A percentile compares a stretch with the other conserved stretches of the same genome.
Evolutionary conservation across 2,888 invertebrate genomes (phyloP).

Genomic region (Orthonevra nobilis): DNA sequence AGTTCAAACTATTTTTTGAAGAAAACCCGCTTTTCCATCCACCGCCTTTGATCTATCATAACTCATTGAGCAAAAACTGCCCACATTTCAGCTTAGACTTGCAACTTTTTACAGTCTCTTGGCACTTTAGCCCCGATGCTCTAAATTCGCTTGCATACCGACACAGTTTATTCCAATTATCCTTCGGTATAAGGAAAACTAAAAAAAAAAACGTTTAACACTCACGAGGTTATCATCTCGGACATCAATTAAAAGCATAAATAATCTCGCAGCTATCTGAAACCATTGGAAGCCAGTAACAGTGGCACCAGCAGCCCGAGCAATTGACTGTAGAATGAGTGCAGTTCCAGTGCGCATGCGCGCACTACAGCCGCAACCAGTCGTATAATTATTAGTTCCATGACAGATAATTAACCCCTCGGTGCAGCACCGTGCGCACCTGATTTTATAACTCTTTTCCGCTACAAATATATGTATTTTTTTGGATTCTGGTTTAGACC

Average conservation of each 20-base stretch:
- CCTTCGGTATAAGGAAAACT: conserved; percentile 16
- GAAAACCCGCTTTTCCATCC: neutral
- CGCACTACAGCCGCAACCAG: conserved; percentile 45
- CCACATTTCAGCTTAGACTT: conserved; percentile 30
- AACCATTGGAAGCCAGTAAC: conserved; percentile 23
- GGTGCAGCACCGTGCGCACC: conserved; percentile 42
- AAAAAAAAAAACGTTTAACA: conserved; percentile 54
- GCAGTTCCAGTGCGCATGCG: conserved; percentile 65
- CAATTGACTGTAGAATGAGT: conserved; percentile 62
- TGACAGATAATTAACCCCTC: conserved; percentile 77
- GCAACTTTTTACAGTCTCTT: conserved; percentile 29
- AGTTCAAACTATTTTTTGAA: too few relatives aligned
- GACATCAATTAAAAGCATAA: conserved; percentile 68
- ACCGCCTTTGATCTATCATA: conserved; percentile 57
- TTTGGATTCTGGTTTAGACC: conserved; percentile 52
- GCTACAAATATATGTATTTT: conserved; percentile 8
- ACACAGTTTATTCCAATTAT: conserved; percentile 52
- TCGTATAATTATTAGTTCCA: conserved; percentile 71
- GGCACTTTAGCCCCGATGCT: conserved; percentile 15
- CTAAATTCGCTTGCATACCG: conserved; percentile 23
- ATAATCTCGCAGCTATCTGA: conserved; percentile 42
- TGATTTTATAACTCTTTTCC: conserved; percentile 31
- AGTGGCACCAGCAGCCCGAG: conserved; percentile 1
- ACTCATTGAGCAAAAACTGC: conserved; percentile 11
- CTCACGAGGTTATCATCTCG: conserved; percentile 63